A percentile compares a stretch with the other conserved stretches of the same genome.
These are phyloP conservation scores for Scytalopus superciliaris DNA, from an alignment of 2,113 vertebrate genomes.

Conservation along the genomic window DNA sequence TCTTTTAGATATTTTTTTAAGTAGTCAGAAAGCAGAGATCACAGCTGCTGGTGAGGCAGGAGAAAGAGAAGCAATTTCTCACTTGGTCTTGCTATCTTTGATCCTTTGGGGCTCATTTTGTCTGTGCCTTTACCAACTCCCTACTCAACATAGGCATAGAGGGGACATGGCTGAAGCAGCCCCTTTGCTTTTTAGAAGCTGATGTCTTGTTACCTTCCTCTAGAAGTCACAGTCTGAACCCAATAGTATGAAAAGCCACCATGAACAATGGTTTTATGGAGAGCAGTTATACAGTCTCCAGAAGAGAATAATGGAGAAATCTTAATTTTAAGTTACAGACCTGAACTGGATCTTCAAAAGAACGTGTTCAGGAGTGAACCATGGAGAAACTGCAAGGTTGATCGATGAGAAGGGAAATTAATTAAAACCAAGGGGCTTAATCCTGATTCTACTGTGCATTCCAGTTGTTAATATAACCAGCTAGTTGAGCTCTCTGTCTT, in stretches of 20 bases:
- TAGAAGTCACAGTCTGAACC: background rate
- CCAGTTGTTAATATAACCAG: background rate
- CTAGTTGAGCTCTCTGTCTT: background rate
- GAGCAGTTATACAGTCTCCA: background rate
- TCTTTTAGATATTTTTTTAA: background rate
- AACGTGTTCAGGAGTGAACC: background rate
- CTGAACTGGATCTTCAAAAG: background rate
- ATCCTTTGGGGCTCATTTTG: background rate
- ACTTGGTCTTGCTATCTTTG: background rate
- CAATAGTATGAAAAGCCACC: background rate
- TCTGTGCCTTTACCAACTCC: background rate
- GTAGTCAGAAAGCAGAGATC: background rate
- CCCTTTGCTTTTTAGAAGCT: background rate
- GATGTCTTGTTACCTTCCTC: background rate
- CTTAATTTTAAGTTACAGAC: background rate
- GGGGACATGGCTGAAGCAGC: background rate
- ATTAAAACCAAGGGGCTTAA: background rate
- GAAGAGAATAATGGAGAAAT: background rate
- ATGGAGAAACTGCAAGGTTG: background rate
- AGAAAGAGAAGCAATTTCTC: background rate
- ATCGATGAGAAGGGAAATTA: background rate
- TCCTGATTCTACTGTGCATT: background rate
- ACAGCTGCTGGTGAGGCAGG: background rate
- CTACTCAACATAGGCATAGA: background rate
- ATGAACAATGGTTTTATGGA: background rate